Percentiles rank a stretch among this genome's conserved stretches.
phyloP scores from a whole-genome alignment of 2,888 invertebrate species.

The Macrophya alboannulata region DNA sequence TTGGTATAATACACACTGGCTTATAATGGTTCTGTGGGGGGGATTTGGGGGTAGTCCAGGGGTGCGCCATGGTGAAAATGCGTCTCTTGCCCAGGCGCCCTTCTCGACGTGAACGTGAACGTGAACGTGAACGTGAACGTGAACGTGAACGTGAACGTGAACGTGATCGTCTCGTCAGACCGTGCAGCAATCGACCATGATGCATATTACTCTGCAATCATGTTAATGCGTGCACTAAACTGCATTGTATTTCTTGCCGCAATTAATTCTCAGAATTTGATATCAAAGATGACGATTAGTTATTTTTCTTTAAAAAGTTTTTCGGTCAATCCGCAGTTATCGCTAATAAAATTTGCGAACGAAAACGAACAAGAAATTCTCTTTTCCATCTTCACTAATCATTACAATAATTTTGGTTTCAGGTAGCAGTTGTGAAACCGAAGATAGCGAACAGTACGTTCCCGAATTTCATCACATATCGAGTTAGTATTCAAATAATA shows the following conservation, averaged over 20 bases:
- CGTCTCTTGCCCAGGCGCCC: conserved; percentile 39
- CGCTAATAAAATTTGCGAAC: background rate
- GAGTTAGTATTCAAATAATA: conserved; percentile 65
- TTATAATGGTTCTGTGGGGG: conserved; percentile 62
- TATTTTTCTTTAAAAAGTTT: background rate
- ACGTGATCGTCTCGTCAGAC: conserved; percentile 6
- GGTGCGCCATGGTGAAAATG: conserved; percentile 50
- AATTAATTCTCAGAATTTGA: background rate
- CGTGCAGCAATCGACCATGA: conserved; percentile 27
- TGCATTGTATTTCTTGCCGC: conserved; percentile 4
- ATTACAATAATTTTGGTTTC: conserved; percentile 64
- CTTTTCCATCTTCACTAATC: background rate
- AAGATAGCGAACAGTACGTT: conserved; percentile 82
- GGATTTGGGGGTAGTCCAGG: conserved; percentile 58
- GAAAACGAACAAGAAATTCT: background rate
- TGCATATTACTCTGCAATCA: conserved; percentile 46
- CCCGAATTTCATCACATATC: conserved; percentile 78
- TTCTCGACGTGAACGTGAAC: conserved; percentile 14
- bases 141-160: conserved; percentile 3
- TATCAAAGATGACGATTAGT: no score
- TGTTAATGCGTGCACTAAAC: conserved; percentile 52
- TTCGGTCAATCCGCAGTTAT: background rate
- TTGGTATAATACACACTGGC: conserved; percentile 68
- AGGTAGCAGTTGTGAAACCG: conserved; percentile 82
- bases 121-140: conserved; percentile 13